phyloP scores from a whole-genome alignment of 30 jellyfish, hydroid and myxozoan genomes.

The Sanderia malayensis region DNA sequence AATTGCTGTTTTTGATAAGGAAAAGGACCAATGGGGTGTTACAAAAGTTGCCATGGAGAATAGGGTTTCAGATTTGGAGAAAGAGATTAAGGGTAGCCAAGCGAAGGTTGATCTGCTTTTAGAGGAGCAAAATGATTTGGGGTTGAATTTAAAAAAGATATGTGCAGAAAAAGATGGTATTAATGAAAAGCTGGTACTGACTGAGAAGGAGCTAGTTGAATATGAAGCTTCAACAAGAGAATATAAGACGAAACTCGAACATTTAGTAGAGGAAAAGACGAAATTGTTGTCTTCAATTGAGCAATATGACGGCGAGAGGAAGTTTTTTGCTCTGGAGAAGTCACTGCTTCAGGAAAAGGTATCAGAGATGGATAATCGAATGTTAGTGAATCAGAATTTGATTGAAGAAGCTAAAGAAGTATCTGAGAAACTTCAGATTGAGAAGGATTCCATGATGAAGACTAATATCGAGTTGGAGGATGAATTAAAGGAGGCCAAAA shows the following conservation, averaged over 20 bases:
- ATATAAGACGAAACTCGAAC: background rate
- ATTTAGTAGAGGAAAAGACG: background rate
- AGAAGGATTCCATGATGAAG: background rate
- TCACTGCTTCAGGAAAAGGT: background rate
- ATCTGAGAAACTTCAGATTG: background rate
- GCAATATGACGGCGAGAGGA: background rate
- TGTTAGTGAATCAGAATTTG: background rate
- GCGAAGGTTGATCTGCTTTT: background rate
- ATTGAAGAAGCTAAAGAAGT: background rate
- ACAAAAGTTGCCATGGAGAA: slow-evolving; percentile 4
- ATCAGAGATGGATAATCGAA: background rate
- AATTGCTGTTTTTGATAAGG: slow-evolving; percentile 7
- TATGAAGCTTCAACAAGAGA: background rate
- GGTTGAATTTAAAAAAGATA: background rate
- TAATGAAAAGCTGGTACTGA: background rate
- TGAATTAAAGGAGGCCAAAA: too few relatives aligned
- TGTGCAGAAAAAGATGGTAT: background rate
- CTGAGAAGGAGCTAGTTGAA: background rate
- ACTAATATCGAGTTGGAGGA: too few relatives aligned
- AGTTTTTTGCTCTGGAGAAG: background rate
- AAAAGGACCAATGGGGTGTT: slow-evolving; percentile 11
- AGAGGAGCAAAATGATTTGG: background rate
- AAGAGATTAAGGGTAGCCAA: background rate
- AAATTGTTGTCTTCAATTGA: background rate
- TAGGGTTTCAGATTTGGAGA: too few relatives aligned